Conservation (phyloP, 2,888 invertebrate genomes). For the Nomada hirtipes region DNA sequence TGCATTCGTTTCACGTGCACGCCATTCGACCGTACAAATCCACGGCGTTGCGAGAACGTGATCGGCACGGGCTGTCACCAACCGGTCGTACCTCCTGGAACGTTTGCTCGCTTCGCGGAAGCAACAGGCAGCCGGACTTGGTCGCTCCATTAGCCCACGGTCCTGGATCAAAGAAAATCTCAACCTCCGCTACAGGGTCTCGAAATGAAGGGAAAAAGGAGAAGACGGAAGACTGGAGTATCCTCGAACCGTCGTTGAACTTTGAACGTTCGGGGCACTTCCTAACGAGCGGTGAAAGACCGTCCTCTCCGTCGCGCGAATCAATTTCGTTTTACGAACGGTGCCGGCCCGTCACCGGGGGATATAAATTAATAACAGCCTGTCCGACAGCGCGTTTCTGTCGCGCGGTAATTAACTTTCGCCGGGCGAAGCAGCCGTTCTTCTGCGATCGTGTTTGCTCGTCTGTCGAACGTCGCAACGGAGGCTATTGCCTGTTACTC, state of each 20-base stretch:
- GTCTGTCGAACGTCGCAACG: too few relatives aligned
- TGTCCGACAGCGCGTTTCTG: slow-evolving; percentile 26
- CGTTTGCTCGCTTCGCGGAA: slow-evolving; percentile 9
- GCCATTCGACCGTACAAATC: slow-evolving; percentile 21
- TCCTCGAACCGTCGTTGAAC: neutral
- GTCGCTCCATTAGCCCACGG: neutral
- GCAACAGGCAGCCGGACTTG: slow-evolving; percentile 36
- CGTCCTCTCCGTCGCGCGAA: neutral
- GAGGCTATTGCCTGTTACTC: too few relatives aligned
- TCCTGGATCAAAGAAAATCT: too few relatives aligned
- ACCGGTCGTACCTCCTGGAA: neutral
- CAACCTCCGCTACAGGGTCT: too few relatives aligned
- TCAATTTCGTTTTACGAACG: slow-evolving; percentile 29
- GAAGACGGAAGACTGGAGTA: too few relatives aligned
- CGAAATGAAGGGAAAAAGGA: too few relatives aligned
- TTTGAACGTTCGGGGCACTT: neutral
- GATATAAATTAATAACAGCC: slow-evolving; percentile 36
- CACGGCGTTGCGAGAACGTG: slow-evolving; percentile 1
- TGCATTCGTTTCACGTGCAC: slow-evolving; percentile 16
- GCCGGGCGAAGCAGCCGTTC: neutral
- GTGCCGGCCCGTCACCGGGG: neutral
- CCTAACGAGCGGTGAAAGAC: neutral
- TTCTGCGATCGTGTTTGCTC: slow-evolving; percentile 10
- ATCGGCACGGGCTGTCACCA: neutral
- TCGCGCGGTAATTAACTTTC: slow-evolving; percentile 31